A percentile compares a stretch with the other conserved stretches of the same genome.
Conservation (phyloP, 2,888 invertebrate species). For the Thera obeliscata region DNA sequence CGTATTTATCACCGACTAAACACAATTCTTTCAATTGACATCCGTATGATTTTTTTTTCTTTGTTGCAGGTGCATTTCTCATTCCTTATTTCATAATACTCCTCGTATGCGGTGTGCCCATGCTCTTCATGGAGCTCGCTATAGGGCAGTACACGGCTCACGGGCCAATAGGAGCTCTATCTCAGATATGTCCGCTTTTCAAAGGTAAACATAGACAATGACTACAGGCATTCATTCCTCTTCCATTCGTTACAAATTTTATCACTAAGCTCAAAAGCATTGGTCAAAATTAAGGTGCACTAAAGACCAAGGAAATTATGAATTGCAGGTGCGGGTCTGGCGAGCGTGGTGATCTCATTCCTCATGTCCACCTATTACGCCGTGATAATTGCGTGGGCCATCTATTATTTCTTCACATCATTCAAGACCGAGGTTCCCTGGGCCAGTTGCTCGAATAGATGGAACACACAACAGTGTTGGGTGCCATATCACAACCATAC, state of each 20-base stretch:
- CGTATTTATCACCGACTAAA: too few species aligned
- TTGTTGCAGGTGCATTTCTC: slow-evolving; percentile 93
- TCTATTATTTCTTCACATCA: slow-evolving; percentile 96
- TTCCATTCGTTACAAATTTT: too few species aligned
- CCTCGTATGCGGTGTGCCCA: slow-evolving; percentile 94
- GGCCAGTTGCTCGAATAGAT: slow-evolving; percentile 93
- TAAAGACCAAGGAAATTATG: slow-evolving; percentile 7
- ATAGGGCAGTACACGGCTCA: slow-evolving; percentile 96
- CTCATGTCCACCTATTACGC: slow-evolving; percentile 98
- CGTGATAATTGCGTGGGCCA: slow-evolving; percentile 96
- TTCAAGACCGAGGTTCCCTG: slow-evolving; percentile 95
- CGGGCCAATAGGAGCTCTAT: slow-evolving; percentile 95
- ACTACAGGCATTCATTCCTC: too few species aligned
- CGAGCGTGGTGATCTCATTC: slow-evolving; percentile 97
- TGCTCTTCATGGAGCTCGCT: slow-evolving; percentile 97
- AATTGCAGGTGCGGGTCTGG: slow-evolving; percentile 94
- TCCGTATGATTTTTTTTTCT: not conserved
- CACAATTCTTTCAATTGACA: not conserved
- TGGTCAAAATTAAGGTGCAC: too few species aligned
- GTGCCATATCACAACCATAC: slow-evolving; percentile 88
- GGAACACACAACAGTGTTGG: slow-evolving; percentile 95
- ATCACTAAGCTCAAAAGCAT: too few species aligned
- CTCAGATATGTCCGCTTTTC: slow-evolving; percentile 95
- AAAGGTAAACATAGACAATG: slow-evolving; percentile 87
- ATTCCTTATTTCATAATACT: slow-evolving; percentile 97